Percentiles rank a stretch among this genome's conserved stretches.
Evolutionary conservation across 2,113 vertebrate genomes (phyloP).

Genomic region (Tyrannus savana): DNA sequence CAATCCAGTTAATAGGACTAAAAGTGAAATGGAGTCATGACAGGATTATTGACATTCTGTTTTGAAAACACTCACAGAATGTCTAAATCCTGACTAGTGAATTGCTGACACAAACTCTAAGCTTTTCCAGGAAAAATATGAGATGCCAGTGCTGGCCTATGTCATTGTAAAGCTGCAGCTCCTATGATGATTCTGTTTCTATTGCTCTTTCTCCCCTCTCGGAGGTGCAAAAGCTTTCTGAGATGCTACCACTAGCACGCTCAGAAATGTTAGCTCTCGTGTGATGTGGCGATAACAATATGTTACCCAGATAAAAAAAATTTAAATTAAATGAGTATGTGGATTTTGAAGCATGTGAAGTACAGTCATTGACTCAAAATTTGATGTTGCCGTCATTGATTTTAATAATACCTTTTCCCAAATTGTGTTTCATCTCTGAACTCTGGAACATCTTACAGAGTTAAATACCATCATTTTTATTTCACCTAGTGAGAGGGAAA

Average conservation of each 20-base stretch:
- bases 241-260: not conserved
- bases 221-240: not conserved
- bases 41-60: slow-evolving; percentile 11
- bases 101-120: slow-evolving; percentile 20
- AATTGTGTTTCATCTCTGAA: not conserved
- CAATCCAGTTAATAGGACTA: slow-evolving; percentile 5
- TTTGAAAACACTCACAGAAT: not conserved
- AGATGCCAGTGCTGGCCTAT: not conserved
- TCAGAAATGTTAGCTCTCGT: not conserved
- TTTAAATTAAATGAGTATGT: accelerated
- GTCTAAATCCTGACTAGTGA: not conserved
- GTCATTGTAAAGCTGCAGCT: not conserved
- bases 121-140: not conserved
- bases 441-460: not conserved
- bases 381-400: not conserved
- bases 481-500: not conserved
- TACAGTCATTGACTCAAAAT: not conserved
- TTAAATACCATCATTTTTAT: not conserved
- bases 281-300: not conserved
- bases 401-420: not conserved
- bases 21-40: slow-evolving; percentile 24
- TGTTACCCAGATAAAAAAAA: not conserved
- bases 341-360: not conserved
- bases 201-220: not conserved
- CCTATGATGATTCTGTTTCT: not conserved